Percentiles rank a stretch among this genome's conserved stretches.
phyloP scores from a whole-genome alignment of 2,113 vertebrate genomes.

The Eublepharis macularius region DNA sequence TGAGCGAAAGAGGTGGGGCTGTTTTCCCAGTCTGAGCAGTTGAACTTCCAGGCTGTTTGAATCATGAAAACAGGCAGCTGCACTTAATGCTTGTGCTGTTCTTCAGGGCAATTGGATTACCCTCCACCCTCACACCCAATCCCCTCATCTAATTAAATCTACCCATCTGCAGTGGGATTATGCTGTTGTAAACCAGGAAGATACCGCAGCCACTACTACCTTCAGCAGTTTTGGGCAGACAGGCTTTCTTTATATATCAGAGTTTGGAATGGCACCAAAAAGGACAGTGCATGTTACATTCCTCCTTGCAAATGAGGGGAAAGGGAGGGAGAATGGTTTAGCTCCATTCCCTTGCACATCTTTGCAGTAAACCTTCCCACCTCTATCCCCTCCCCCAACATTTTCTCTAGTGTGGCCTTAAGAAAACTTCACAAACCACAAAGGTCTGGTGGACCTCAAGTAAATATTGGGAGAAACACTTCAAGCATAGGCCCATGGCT shows the following conservation, averaged over 20 bases:
- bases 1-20: neutral
- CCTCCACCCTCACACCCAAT: neutral
- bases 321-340: too few relatives aligned
- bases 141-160: conserved; percentile 16
- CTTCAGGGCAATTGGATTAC: neutral
- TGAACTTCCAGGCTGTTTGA: neutral
- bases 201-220: neutral
- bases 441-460: neutral
- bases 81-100: neutral
- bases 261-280: neutral
- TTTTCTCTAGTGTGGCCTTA: neutral
- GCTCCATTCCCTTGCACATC: too few relatives aligned
- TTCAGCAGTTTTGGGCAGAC: neutral
- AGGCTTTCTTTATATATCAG: neutral
- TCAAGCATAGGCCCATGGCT: neutral
- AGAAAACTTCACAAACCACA: neutral
- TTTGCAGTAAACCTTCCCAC: too few relatives aligned
- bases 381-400: too few relatives aligned
- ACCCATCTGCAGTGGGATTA: conserved; percentile 17
- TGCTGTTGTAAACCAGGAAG: neutral
- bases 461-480: neutral
- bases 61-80: neutral
- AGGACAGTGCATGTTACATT: too few relatives aligned
- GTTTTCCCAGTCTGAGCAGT: neutral
- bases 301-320: neutral